phyloP scores from a whole-genome alignment of 2,888 invertebrate species.

The Lapara coniferarum region DNA sequence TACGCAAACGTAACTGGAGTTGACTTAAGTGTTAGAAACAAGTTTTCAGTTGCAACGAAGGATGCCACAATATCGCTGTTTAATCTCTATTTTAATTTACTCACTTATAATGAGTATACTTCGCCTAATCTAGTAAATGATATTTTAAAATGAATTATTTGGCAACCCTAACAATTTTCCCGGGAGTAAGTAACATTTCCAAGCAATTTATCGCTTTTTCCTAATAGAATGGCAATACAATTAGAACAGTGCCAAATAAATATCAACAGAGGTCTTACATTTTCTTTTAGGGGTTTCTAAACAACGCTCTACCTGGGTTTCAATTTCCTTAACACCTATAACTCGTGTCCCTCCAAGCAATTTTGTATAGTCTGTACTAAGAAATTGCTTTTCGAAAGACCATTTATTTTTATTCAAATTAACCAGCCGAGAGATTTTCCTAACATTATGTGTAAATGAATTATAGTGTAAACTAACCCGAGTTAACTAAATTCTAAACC shows the following conservation, averaged over 20 bases:
- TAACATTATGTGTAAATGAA: not conserved
- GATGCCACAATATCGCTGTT: not conserved
- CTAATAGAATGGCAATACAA: constrained; percentile 29
- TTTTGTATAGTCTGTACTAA: not conserved
- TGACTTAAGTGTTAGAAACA: not conserved
- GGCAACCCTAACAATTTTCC: constrained; percentile 19
- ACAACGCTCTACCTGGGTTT: constrained; percentile 11
- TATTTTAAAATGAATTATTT: constrained; percentile 6
- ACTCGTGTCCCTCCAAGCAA: constrained; percentile 7
- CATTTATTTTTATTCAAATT: constrained; percentile 2
- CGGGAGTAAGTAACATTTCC: constrained; percentile 10
- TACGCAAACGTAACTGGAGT: constrained; percentile 5
- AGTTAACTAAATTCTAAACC: not conserved
- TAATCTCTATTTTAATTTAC: not conserved
- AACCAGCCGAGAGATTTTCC: not conserved
- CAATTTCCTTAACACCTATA: constrained; percentile 13
- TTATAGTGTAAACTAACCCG: not conserved
- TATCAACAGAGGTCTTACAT: constrained; percentile 23
- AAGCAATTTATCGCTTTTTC: constrained; percentile 24
- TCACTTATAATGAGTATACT: not conserved
- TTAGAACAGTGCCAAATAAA: constrained; percentile 30
- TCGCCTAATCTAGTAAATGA: not conserved
- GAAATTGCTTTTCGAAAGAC: not conserved
- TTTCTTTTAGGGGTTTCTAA: constrained; percentile 21
- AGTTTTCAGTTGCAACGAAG: not conserved